Evolutionary conservation across 1,140 invertebrate species (phyloP), one percentile per base, ranked within the genome.

Genomic region (Eriosoma lanigerum): DNA sequence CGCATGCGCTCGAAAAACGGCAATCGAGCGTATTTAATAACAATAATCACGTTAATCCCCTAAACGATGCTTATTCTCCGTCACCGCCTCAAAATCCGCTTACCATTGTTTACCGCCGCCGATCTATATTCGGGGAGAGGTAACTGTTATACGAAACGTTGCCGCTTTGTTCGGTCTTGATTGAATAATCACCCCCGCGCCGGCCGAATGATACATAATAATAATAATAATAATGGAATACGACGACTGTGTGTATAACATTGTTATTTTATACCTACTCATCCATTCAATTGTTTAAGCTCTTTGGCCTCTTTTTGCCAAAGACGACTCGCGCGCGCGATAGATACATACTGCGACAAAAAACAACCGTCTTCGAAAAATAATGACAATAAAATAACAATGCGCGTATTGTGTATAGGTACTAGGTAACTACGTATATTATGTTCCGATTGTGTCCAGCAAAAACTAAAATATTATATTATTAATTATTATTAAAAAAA

Each of bases 51-150:
- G 52, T 75, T 38, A 56, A 75, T 75, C 72, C 50, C 50, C 72
- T 75, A 56, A 56, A 75, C 52, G 72, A 56, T 56, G 52, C 72
- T 75, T 32, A 56, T 56, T 56, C 50, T 26, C 52, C 52, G 52
- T 56, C 66, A 24, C 72, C 72, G 52, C 72, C 72, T 75, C 72
- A 32, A 56, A 75, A 73, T 73, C 70, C 70, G 70, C 70, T 73
- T 73, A 75, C 72, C 52, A 75, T 75, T 75, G 72, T 75, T 56
- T n/a, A 29, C 12, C 26, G 52, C 72, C 48, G n/a, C 52, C 29
- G 72, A 54, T 75, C 26, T 50, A 68, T 32, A 46, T 68, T n/a
- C 24, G 62, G 19, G 19, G 17, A 29, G 62, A 15, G n/a, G 38
- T 21, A 38, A 4, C 3, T 38, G 8, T 8, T 4, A 38, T 38